A percentile compares a stretch with the other conserved stretches of the same genome.
These are phyloP conservation scores for Thecophora atra DNA, from an alignment of 2,888 invertebrate species.

Conservation along the genomic window DNA sequence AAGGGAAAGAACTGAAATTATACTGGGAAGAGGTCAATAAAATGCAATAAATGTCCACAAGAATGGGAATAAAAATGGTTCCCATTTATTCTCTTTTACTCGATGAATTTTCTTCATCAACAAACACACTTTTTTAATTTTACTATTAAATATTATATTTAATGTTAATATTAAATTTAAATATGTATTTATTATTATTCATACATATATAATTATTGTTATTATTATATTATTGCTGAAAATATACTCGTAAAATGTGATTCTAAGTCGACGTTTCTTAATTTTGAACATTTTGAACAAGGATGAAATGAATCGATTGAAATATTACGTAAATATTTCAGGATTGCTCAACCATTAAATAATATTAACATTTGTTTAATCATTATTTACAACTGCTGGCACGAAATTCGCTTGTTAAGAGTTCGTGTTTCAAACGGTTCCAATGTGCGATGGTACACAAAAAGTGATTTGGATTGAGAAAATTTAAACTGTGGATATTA, in stretches of 20 bases:
- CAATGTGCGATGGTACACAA: slow-evolving; percentile 40
- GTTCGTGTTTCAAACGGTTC: slow-evolving; percentile 36
- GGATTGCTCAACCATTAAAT: no score
- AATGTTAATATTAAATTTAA: no score
- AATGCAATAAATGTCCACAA: slow-evolving; percentile 36
- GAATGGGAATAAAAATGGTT: no score
- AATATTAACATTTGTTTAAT: not conserved
- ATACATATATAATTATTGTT: no score
- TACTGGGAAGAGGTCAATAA: slow-evolving; percentile 65
- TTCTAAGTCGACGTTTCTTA: no score
- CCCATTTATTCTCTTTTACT: no score
- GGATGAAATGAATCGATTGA: not conserved
- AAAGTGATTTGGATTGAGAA: slow-evolving; percentile 18
- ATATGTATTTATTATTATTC: no score
- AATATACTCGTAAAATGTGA: no score
- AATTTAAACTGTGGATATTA: not conserved
- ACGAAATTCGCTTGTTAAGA: slow-evolving; percentile 3
- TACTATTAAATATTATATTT: no score
- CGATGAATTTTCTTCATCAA: no score
- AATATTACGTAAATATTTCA: not conserved
- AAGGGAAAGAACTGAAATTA: slow-evolving; percentile 71
- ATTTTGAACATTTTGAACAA: not conserved
- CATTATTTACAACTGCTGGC: not conserved
- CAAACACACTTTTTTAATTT: no score
- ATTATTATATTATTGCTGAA: no score